phyloP scores from a whole-genome alignment of 2,113 vertebrate species.

The Turdus rufiventris region DNA sequence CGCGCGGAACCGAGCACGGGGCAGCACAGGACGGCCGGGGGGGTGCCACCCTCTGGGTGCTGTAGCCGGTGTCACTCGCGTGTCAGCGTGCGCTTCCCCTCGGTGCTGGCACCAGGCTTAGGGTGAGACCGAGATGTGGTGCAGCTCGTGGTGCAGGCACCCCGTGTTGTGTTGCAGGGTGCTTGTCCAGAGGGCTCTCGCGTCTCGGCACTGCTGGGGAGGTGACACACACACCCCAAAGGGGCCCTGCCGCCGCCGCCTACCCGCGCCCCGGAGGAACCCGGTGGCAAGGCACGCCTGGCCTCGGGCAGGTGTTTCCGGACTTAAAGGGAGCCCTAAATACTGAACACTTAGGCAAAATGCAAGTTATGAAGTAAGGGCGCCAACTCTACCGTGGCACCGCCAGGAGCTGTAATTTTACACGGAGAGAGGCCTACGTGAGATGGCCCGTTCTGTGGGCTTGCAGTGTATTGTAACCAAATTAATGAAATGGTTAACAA shows the following conservation, averaged over 20 bases:
- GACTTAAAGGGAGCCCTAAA: background rate
- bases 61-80: rapidly evolving
- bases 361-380: background rate
- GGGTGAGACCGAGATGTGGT: background rate
- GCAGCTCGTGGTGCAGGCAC: background rate
- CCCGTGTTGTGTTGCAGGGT: rapidly evolving
- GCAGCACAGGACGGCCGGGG: background rate
- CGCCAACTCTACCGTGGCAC: rapidly evolving
- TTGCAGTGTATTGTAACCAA: background rate
- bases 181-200: background rate
- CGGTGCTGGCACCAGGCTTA: background rate
- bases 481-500: background rate
- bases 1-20: background rate
- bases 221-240: background rate
- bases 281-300: background rate
- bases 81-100: background rate
- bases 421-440: too few relatives aligned
- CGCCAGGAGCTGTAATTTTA: background rate
- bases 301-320: background rate
- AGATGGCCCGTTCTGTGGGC: background rate
- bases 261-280: background rate
- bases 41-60: background rate
- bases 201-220: background rate
- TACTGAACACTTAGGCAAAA: background rate
- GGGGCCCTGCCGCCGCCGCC: background rate